Conservation (phyloP, 2,113 vertebrate species). For the Ceratotherium simum region DNA sequence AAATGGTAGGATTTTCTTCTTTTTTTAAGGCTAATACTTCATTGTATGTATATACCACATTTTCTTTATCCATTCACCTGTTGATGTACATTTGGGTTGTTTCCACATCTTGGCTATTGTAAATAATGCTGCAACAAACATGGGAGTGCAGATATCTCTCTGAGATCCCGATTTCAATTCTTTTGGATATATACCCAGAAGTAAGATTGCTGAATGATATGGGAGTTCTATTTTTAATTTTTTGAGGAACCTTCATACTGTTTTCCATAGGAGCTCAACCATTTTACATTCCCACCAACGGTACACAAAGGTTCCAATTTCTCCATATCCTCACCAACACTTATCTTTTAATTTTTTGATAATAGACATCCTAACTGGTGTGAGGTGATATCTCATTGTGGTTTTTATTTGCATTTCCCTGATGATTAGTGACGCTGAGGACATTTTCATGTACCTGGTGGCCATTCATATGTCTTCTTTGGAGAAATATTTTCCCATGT, state of each 20-base stretch:
- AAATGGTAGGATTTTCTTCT: neutral
- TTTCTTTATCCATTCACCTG: neutral
- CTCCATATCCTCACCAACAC: neutral
- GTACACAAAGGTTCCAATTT: neutral
- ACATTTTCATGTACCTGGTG: neutral
- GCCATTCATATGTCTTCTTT: neutral
- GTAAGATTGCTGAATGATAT: neutral
- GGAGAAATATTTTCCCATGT: neutral
- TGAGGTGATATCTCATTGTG: neutral
- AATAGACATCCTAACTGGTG: neutral
- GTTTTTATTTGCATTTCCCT: neutral
- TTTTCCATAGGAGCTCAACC: neutral
- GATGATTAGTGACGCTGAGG: neutral
- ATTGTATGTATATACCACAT: neutral
- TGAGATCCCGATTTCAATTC: neutral
- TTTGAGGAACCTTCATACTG: neutral
- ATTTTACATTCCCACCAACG: neutral
- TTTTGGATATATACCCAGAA: neutral
- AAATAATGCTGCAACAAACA: neutral
- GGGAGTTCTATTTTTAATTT: neutral
- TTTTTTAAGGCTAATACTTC: neutral
- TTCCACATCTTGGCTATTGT: neutral
- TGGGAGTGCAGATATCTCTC: neutral
- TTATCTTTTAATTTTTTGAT: neutral
- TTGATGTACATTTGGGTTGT: neutral